A percentile compares a stretch with the other conserved stretches of the same genome.
phyloP scores from a whole-genome alignment of 2,797 vertebrate genomes.

The Iguana delicatissima region DNA sequence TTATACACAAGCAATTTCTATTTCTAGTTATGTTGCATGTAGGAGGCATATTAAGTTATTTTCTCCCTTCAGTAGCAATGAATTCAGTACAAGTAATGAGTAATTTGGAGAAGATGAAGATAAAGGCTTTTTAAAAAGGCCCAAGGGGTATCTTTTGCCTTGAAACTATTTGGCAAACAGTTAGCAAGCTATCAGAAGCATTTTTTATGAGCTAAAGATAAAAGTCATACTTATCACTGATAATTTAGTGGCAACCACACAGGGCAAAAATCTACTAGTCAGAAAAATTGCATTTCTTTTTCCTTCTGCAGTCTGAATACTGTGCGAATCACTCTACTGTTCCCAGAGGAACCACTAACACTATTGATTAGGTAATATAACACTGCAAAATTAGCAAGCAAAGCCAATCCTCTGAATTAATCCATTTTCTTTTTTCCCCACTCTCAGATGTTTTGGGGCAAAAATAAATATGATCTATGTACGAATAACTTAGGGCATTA shows the following conservation, averaged over 20 bases:
- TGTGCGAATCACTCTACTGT: not conserved
- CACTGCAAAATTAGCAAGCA: not conserved
- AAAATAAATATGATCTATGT: not conserved
- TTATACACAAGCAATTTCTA: constrained; percentile 13
- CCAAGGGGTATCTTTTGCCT: not conserved
- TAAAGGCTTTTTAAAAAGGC: constrained; percentile 21
- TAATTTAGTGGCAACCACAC: constrained; percentile 15
- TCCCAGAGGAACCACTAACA: not conserved
- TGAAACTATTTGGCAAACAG: constrained; percentile 20
- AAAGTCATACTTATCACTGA: constrained; percentile 22
- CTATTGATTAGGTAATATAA: not conserved
- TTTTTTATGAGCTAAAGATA: constrained; percentile 35
- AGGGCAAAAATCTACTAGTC: constrained; percentile 3
- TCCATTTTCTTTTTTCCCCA: not conserved
- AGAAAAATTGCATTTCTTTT: not conserved
- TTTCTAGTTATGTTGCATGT: constrained; percentile 17
- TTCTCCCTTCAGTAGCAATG: constrained; percentile 10
- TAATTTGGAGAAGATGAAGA: constrained; percentile 30
- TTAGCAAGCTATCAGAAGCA: constrained; percentile 26
- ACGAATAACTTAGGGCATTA: constrained; percentile 10
- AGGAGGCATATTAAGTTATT: constrained; percentile 31
- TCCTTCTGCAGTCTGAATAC: accelerated
- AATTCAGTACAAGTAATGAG: constrained; percentile 23
- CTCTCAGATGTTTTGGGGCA: accelerated
- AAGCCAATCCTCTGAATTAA: not conserved